Percentiles rank a stretch among this genome's conserved stretches.
phyloP scores from a whole-genome alignment of 2,797 vertebrate genomes.

The Vireo griseus region DNA sequence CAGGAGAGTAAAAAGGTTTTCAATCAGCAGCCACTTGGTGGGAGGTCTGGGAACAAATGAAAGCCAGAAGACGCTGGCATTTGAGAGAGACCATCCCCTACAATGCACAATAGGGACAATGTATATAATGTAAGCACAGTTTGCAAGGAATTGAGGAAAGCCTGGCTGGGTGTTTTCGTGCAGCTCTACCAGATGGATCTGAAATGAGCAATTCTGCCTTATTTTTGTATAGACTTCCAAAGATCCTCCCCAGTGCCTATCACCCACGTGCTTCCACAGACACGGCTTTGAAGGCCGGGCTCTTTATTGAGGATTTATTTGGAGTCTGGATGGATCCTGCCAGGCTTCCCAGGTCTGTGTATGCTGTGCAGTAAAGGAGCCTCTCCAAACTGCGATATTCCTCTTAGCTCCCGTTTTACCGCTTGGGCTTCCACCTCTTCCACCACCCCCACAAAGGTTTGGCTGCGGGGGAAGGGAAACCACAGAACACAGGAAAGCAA shows the following conservation, averaged over 20 bases:
- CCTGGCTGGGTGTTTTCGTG: background rate
- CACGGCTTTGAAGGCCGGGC: background rate
- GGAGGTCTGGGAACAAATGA: constrained; percentile 65
- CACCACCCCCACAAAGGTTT: background rate
- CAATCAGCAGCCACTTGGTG: constrained; percentile 58
- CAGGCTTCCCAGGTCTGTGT: background rate
- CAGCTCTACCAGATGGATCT: background rate
- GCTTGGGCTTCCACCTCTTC: background rate
- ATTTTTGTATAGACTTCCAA: background rate
- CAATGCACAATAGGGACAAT: constrained; percentile 39
- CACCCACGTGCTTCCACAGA: background rate
- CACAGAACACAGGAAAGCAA: background rate
- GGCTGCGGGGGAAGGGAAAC: background rate
- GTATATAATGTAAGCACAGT: background rate
- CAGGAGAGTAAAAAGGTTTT: constrained; percentile 61
- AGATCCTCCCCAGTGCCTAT: background rate
- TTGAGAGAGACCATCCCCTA: constrained; percentile 38
- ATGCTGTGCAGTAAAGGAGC: background rate
- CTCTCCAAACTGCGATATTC: background rate
- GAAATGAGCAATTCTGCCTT: background rate
- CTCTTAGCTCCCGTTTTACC: background rate
- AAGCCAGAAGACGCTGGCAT: constrained; percentile 44
- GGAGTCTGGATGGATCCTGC: background rate
- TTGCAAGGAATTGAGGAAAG: background rate
- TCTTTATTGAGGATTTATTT: rapidly evolving